Evolutionary conservation across 2,113 vertebrate genomes (phyloP), one percentile per base, ranked within the genome.

Genomic region (Ammodytes dubius): DNA sequence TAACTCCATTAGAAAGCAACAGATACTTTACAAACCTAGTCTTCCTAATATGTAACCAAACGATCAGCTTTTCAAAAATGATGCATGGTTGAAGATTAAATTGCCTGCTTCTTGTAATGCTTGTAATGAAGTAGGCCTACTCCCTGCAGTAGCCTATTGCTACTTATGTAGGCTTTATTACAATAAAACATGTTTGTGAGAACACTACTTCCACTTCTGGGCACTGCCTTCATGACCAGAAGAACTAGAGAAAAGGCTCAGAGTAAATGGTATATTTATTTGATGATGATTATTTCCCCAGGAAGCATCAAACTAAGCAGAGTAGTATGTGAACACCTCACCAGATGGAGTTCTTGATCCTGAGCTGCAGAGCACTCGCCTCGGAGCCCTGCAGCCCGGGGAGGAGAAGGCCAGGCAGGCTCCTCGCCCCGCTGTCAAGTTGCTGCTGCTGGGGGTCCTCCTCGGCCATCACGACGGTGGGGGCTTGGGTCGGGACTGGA

Each of bases 311-410:
- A 4, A 50, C 11, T 42, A 27, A 46, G 67, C 54, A 43, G n/a
- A 50, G 50, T 1, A 57, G 58, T 10, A 4, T n/a, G 11, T 57
- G 57, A 59, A 58, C 81, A 52, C 15, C 54, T 97, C 93, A 98
- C 97, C 97, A 98, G 96, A 98, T 98, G 88, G 97, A 98, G 95
- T 95, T 97, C 93, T 96, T 97, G 94, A 98, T 98, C 95, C 97
- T 94, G 93, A 96, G 96, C 94, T 97, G 97, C 95, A 98, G 94
- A 77, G 96, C 96, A 78, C 91, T 95, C 93, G 96, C 96, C 89
- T 98, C 97, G 12, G 95, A 89, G 78, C 96, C 96, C 77, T 97
- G 96, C 94, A 97, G 93, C 93, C 96, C 97, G 46, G 96, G 95
- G 80, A 97, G 95, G 80, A 97, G 95, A 80, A 97, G 94, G 81